phyloP scores from a whole-genome alignment of 2,113 vertebrate species.

The Piprites chloris region DNA sequence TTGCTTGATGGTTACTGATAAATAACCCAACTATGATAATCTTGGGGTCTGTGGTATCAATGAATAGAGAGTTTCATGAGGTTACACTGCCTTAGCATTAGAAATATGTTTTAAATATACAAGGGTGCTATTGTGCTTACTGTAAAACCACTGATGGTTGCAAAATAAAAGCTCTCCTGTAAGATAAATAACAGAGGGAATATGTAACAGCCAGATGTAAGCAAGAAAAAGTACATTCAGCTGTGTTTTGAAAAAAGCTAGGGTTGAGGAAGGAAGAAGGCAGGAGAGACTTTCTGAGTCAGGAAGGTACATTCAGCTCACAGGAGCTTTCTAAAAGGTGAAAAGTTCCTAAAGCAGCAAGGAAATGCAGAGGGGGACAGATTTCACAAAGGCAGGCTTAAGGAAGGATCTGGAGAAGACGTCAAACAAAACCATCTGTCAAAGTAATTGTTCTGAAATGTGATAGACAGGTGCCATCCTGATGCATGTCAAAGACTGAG shows the following conservation, averaged over 20 bases:
- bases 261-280: not conserved
- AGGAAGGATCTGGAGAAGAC: not conserved
- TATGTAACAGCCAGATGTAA: not conserved
- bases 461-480: not conserved
- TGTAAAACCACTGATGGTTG: not conserved
- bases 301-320: not conserved
- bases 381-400: not conserved
- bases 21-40: not conserved
- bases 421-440: not conserved
- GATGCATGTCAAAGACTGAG: not conserved
- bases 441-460: not conserved
- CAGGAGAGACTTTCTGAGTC: not conserved
- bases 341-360: not conserved
- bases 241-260: not conserved
- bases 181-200: not conserved
- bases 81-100: not conserved
- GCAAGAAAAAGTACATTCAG: not conserved
- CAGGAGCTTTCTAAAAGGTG: not conserved
- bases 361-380: not conserved
- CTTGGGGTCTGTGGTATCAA: not conserved
- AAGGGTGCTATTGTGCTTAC: not conserved
- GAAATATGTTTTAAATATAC: not conserved
- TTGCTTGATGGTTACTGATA: not conserved
- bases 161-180: not conserved
- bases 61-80: not conserved